Base-by-base conservation (phyloP, 1,140 invertebrate genomes). In the Temnothorax curvispinosus region DNA sequence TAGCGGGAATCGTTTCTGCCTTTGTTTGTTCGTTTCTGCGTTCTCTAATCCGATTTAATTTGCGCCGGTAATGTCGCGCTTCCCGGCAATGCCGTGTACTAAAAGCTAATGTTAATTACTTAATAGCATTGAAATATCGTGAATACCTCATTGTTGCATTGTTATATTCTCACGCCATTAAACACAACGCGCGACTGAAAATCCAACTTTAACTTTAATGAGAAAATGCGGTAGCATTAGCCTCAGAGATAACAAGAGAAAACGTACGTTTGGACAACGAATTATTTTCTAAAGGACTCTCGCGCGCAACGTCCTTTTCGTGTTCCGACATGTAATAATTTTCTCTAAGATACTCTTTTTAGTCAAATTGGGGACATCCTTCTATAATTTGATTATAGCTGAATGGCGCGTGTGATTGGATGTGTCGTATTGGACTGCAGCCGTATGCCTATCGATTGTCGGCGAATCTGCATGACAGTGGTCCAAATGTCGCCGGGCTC, bases 381-480 rank as follows among this genome's bases (percentile, higher is more conserved):
- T 69, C 44, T 9, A 35, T 27, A 13, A 60, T 84, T 74, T 84
- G 81, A 90, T 89, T 84, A 71, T 1, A 71, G 15, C 2, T 67
- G 47, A 60, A n/a, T 27, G 41, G 21, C 35, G 21, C 32, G 69
- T 44, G 4, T 50, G 65, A 81, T 56, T 71, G 80, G 8, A 50
- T 27, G 52, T 18, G 80, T 74, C 44, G 18, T 35, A 64, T 44
- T 18, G 52, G 44, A 52, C 11, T 60, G 35, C 54, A 60, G 27
- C 47, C 74, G 58, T 58, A 62, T 69, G 71, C 32, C 32, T 27
- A 56, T 50, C 69, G 52, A 64, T 44, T 50, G n/a, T 56, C 58
- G 15, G 27, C 44, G 65, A 56, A 89, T 89, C 77, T 86, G 62
- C 74, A 87, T 87, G 88, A 87, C 89, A 89, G 69, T 69, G 50